Percentiles rank a stretch among this genome's conserved stretches.
Conservation (phyloP, 2,888 invertebrate species). For the Phyllotreta striolata region DNA sequence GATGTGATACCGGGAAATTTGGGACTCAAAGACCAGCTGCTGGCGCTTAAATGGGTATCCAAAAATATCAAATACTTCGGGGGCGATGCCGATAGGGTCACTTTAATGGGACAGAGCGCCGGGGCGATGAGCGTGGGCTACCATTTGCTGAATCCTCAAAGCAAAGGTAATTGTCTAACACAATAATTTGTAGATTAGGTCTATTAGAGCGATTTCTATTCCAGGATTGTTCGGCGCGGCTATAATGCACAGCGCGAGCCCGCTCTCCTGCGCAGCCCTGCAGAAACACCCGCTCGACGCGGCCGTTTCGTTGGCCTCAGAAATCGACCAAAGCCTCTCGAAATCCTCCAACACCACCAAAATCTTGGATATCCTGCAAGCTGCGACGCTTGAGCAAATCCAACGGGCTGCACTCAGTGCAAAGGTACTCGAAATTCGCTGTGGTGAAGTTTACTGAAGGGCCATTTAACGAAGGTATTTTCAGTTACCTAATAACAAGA, state of each 20-base stretch:
- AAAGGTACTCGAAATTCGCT: no score
- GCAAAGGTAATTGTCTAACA: not conserved
- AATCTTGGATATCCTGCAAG: slow-evolving; percentile 8
- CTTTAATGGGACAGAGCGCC: slow-evolving; percentile 9
- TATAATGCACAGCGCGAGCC: slow-evolving; percentile 21
- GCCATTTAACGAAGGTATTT: not conserved
- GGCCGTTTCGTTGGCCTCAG: slow-evolving; percentile 1
- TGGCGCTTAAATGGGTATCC: slow-evolving; percentile 9
- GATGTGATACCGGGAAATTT: slow-evolving; percentile 8
- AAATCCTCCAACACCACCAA: not conserved
- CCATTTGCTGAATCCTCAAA: slow-evolving; percentile 7
- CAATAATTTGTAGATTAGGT: not conserved
- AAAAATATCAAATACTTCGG: slow-evolving; percentile 1
- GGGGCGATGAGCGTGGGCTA: slow-evolving; percentile 10
- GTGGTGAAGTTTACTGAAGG: no score
- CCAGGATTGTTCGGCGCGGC: slow-evolving; percentile 27
- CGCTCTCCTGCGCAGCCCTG: slow-evolving; percentile 17
- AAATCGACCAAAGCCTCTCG: slow-evolving; percentile 1
- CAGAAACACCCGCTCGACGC: slow-evolving; percentile 19
- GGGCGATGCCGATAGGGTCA: not conserved
- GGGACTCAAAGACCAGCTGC: not conserved
- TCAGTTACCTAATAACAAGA: slow-evolving; percentile 8
- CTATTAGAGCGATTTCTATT: no score
- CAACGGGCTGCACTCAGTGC: no score
- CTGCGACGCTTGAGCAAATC: slow-evolving; percentile 1